These are phyloP conservation scores for Monarcha castaneiventris DNA, from an alignment of 2,113 vertebrate genomes.

Conservation along the genomic window DNA sequence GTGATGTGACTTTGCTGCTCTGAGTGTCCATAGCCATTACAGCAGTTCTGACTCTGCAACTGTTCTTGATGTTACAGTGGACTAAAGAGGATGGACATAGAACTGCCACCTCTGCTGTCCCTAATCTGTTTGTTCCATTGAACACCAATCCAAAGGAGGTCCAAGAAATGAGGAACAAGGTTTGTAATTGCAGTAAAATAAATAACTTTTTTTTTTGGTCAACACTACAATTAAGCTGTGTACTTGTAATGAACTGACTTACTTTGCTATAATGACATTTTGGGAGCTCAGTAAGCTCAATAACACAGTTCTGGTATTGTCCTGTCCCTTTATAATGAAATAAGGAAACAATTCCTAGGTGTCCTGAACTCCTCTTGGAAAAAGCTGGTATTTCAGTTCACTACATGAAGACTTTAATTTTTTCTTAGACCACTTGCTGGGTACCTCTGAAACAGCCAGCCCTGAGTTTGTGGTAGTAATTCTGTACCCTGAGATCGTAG, in stretches of 20 bases:
- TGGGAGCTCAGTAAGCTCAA: rapidly evolving
- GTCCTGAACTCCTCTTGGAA: background rate
- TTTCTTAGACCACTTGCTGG: background rate
- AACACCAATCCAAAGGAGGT: slow-evolving; percentile 99
- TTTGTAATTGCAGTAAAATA: slow-evolving; percentile 53
- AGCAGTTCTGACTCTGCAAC: slow-evolving; percentile 58
- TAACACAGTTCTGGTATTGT: background rate
- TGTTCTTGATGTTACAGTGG: slow-evolving; percentile 88
- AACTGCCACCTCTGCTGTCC: slow-evolving; percentile 85
- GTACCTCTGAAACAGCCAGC: background rate
- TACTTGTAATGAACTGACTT: background rate
- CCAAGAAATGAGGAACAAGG: slow-evolving; percentile 99
- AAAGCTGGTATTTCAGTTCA: background rate
- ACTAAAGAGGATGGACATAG: slow-evolving; percentile 93
- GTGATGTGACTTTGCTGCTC: slow-evolving; percentile 52
- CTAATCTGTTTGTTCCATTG: slow-evolving; percentile 97
- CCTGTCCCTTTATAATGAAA: background rate
- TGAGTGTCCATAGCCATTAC: background rate
- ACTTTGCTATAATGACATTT: background rate
- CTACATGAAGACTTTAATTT: background rate
- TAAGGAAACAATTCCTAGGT: background rate
- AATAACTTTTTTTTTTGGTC: background rate
- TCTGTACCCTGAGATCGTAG: background rate
- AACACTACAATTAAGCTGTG: background rate
- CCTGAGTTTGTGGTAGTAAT: background rate